phyloP scores from a whole-genome alignment of 2,797 vertebrate species.

The Acanthopagrus latus region DNA sequence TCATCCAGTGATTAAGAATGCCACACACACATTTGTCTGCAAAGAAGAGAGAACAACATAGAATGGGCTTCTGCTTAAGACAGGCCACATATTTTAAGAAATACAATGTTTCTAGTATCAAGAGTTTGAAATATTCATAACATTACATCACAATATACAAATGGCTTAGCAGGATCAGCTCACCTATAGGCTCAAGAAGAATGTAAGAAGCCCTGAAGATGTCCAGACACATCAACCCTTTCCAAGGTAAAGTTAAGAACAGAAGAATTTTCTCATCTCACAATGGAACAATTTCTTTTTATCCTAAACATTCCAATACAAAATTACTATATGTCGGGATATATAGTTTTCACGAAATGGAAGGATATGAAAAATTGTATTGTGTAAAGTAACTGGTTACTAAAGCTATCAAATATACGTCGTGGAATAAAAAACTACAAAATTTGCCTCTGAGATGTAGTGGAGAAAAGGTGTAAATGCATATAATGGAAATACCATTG shows the following conservation, averaged over 20 bases:
- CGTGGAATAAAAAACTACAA: too few relatives aligned
- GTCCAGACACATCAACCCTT: neutral
- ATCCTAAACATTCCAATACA: too few relatives aligned
- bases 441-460: too few relatives aligned
- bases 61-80: neutral
- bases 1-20: neutral
- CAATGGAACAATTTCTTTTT: too few relatives aligned
- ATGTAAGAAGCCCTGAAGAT: neutral
- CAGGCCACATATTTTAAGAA: neutral
- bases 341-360: too few relatives aligned
- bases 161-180: neutral
- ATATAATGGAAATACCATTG: too few relatives aligned
- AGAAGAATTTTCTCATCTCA: too few relatives aligned
- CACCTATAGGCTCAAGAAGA: neutral
- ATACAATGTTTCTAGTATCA: neutral
- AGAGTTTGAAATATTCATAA: neutral
- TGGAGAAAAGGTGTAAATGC: too few relatives aligned
- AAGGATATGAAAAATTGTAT: too few relatives aligned
- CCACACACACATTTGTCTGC: neutral
- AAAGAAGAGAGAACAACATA: neutral
- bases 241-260: neutral
- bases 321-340: too few relatives aligned
- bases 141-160: neutral
- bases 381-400: too few relatives aligned
- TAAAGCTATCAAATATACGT: too few relatives aligned